These are phyloP conservation scores for Cossypha polioptera DNA, from an alignment of 2,797 vertebrate species.

Conservation along the genomic window DNA sequence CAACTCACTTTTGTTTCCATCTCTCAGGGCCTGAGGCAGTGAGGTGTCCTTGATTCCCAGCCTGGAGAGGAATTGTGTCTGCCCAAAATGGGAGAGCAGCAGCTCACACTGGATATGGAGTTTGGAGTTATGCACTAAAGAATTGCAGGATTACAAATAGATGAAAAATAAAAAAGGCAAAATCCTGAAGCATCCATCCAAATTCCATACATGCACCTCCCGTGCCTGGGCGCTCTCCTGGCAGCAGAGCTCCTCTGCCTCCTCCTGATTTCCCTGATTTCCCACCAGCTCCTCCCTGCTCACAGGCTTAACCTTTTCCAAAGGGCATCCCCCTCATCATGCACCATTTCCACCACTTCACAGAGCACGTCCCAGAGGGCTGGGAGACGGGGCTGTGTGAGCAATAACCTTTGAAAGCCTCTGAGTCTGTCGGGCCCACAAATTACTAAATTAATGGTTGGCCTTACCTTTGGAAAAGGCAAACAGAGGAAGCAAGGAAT, in stretches of 20 bases:
- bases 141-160: accelerated
- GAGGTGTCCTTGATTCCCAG: not conserved
- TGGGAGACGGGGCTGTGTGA: not conserved
- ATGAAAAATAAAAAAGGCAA: not conserved
- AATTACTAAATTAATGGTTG: not conserved
- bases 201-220: not conserved
- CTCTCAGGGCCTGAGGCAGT: not conserved
- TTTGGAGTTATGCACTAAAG: accelerated
- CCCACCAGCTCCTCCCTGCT: not conserved
- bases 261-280: not conserved
- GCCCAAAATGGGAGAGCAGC: not conserved
- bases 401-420: conserved; percentile 45
- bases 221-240: accelerated
- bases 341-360: not conserved
- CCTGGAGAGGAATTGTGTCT: not conserved
- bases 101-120: accelerated
- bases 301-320: conserved; percentile 47
- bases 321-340: conserved; percentile 50
- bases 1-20: not conserved
- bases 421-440: not conserved
- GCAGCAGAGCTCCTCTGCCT: not conserved
- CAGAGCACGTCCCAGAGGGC: not conserved
- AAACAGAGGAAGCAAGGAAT: not conserved
- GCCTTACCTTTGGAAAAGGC: not conserved
- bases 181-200: accelerated